Evolutionary conservation across 1,140 invertebrate species (phyloP).

Genomic region (Armadillidium nasatum): DNA sequence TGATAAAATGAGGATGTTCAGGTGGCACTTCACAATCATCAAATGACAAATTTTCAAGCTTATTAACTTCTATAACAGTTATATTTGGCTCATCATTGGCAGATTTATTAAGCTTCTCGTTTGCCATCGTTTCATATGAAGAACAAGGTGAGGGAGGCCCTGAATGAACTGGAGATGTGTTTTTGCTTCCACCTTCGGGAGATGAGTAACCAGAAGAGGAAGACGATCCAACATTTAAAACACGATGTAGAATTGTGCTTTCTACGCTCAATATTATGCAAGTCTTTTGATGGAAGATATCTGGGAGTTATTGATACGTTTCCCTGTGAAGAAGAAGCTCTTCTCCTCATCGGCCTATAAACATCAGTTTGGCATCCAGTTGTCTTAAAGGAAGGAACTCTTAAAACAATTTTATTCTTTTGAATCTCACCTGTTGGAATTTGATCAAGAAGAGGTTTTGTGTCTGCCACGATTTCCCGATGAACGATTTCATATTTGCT

Average conservation of each 20-base stretch:
- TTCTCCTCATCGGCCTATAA: conserved; percentile 33
- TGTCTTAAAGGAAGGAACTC: conserved; percentile 42
- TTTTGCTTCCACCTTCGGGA: conserved; percentile 42
- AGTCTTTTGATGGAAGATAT: neutral
- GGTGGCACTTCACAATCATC: conserved; percentile 33
- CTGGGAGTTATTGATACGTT: conserved; percentile 34
- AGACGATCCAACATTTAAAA: conserved; percentile 29
- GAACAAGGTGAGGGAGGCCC: conserved; percentile 41
- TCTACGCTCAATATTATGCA: neutral
- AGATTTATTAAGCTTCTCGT: conserved; percentile 30
- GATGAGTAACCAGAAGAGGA: conserved; percentile 44
- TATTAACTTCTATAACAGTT: conserved; percentile 43
- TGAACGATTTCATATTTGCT: conserved; percentile 41
- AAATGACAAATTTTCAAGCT: conserved; percentile 21
- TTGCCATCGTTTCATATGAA: conserved; percentile 23
- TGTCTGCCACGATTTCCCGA: conserved; percentile 37
- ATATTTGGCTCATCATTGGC: conserved; percentile 33
- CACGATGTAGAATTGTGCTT: conserved; percentile 19
- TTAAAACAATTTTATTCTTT: conserved; percentile 41
- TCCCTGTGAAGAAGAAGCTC: conserved; percentile 40
- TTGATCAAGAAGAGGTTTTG: conserved; percentile 33
- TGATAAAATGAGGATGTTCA: conserved; percentile 36
- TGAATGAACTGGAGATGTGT: conserved; percentile 38
- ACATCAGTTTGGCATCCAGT: conserved; percentile 42
- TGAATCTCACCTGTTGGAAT: conserved; percentile 38